Evolutionary conservation across 2,797 vertebrate genomes (phyloP).

Genomic region (Phataginus tetradactyla): DNA sequence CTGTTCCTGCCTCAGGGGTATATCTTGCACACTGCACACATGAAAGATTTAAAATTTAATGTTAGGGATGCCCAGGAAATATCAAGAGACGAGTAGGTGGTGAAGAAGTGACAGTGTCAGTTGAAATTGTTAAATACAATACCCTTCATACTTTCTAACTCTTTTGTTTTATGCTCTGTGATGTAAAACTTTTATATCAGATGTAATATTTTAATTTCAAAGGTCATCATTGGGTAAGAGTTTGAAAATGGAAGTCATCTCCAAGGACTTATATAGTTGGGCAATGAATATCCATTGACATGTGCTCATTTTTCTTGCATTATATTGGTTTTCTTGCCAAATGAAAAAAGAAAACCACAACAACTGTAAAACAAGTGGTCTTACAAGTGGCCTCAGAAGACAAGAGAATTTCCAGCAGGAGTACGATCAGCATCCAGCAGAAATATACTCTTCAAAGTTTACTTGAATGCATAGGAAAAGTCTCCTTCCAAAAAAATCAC

Average conservation of each 20-base stretch:
- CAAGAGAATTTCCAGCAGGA: not conserved
- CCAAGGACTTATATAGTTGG: not conserved
- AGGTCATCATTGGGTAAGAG: constrained; percentile 49
- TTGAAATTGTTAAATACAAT: not conserved
- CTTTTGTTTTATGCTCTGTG: constrained; percentile 6
- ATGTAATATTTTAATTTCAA: constrained; percentile 60
- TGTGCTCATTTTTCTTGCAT: constrained; percentile 42
- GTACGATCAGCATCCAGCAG: not conserved
- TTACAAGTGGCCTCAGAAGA: constrained; percentile 26
- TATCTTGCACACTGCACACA: not conserved
- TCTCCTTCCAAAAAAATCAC: not conserved
- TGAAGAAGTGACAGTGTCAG: not conserved
- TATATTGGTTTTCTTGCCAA: constrained; percentile 50
- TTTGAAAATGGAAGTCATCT: constrained; percentile 56
- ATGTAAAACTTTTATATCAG: constrained; percentile 27
- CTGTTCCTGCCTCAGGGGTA: not conserved
- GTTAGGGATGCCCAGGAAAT: not conserved
- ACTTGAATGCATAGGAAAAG: not conserved
- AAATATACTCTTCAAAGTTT: not conserved
- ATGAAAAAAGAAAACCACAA: not conserved
- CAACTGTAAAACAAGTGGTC: not conserved
- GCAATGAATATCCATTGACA: constrained; percentile 58
- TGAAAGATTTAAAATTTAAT: not conserved
- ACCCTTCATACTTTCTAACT: not conserved
- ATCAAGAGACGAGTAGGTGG: not conserved